These are phyloP conservation scores for Bujurquina vittata DNA, from an alignment of 2,113 vertebrate species.

Conservation along the genomic window DNA sequence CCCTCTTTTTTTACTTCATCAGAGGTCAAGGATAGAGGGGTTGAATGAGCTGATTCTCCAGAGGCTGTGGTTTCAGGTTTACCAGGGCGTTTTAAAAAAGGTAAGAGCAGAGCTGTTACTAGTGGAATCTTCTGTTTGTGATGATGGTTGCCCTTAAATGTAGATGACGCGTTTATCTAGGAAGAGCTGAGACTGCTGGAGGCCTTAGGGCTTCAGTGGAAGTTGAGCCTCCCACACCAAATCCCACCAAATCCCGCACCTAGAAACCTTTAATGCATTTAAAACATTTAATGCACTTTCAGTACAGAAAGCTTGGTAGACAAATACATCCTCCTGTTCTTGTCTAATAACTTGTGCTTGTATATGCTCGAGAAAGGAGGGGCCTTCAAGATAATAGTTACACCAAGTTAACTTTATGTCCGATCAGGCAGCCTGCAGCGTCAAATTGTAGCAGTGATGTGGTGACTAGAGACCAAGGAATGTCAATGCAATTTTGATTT, in stretches of 20 bases:
- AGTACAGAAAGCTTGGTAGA: not conserved
- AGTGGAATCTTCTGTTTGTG: not conserved
- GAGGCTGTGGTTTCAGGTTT: conserved; percentile 86
- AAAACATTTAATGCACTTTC: not conserved
- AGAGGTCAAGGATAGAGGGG: conserved; percentile 71
- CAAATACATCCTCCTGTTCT: not conserved
- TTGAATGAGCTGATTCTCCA: conserved; percentile 79
- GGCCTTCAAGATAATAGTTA: not conserved
- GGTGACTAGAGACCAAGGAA: not conserved
- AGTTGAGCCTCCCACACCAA: not conserved
- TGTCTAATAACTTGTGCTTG: not conserved
- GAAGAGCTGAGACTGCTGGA: not conserved
- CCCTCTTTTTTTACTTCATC: not conserved
- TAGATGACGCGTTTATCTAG: not conserved
- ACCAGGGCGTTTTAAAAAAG: conserved; percentile 79
- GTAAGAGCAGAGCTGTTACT: conserved; percentile 26
- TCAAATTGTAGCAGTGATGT: not conserved
- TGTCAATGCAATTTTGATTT: not conserved
- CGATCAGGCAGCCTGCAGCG: not conserved
- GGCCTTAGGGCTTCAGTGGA: not conserved
- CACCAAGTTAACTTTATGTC: not conserved
- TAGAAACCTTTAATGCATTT: no score
- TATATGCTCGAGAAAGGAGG: not conserved
- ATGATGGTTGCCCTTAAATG: not conserved
- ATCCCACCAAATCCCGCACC: not conserved